Evolutionary conservation across 1,140 invertebrate species (phyloP).

Genomic region (Tetramorium parvispinum): DNA sequence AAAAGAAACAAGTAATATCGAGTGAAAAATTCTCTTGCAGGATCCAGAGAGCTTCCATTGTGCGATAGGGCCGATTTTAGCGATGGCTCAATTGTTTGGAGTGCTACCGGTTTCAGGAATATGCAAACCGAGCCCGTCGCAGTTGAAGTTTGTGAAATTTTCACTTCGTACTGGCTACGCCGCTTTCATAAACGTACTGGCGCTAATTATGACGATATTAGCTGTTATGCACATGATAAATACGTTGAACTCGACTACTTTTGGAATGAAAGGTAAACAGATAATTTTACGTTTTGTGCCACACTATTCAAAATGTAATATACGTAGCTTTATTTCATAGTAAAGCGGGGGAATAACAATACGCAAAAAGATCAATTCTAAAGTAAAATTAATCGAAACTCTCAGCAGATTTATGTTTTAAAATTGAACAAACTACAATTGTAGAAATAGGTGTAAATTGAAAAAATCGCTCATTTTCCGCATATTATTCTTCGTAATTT

Average conservation of each 20-base stretch:
- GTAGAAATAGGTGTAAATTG: background rate
- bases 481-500: background rate
- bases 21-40: slow-evolving; percentile 62
- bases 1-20: no score
- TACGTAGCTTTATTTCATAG: background rate
- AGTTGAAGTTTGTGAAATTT: slow-evolving; percentile 72
- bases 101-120: slow-evolving; percentile 79
- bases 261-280: slow-evolving; percentile 77
- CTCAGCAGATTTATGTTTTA: background rate
- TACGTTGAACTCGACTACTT: slow-evolving; percentile 76
- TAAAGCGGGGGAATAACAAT: background rate
- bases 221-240: slow-evolving; percentile 80
- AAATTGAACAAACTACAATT: background rate
- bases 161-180: slow-evolving; percentile 75
- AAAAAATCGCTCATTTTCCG: background rate
- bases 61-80: slow-evolving; percentile 77
- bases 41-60: slow-evolving; percentile 80
- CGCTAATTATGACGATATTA: slow-evolving; percentile 73
- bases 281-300: background rate
- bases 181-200: slow-evolving; percentile 57
- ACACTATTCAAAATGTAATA: background rate
- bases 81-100: slow-evolving; percentile 81
- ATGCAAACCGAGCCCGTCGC: slow-evolving; percentile 62
- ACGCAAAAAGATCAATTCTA: background rate
- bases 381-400: background rate